A percentile compares a stretch with the other conserved stretches of the same genome.
Conservation (phyloP, 2,888 invertebrate genomes). For the Drosophila engyochracea region DNA sequence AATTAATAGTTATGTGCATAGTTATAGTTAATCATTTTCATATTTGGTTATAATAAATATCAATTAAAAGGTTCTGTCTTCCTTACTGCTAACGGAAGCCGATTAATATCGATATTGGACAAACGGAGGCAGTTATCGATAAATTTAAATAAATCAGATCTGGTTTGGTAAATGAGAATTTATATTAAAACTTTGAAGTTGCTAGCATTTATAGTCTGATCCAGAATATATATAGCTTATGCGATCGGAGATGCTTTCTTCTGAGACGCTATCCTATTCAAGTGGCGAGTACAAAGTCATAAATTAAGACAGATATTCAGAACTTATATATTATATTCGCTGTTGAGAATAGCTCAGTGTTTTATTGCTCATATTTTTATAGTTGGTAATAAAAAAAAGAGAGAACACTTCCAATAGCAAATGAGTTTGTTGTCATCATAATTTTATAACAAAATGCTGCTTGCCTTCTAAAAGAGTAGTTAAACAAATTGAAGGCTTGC, state of each 20-base stretch:
- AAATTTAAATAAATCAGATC: background rate
- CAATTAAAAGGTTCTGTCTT: background rate
- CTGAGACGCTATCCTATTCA: background rate
- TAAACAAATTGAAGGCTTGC: background rate
- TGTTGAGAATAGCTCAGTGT: background rate
- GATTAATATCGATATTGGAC: background rate
- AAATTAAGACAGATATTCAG: background rate
- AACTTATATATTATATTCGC: background rate
- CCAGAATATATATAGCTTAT: background rate
- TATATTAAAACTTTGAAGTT: background rate
- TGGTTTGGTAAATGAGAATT: background rate
- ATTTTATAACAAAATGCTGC: background rate
- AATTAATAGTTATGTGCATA: background rate
- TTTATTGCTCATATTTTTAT: background rate
- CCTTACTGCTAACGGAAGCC: background rate
- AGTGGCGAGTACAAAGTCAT: background rate
- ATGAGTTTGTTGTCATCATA: background rate
- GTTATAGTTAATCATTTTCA: background rate
- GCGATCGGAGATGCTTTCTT: background rate
- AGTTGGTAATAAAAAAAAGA: background rate
- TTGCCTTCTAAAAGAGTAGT: background rate
- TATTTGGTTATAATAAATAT: background rate
- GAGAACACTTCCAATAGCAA: background rate
- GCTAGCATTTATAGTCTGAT: background rate
- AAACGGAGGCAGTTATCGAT: background rate